Conservation (phyloP, 2,888 invertebrate species). For the Schizaphis graminum region DNA sequence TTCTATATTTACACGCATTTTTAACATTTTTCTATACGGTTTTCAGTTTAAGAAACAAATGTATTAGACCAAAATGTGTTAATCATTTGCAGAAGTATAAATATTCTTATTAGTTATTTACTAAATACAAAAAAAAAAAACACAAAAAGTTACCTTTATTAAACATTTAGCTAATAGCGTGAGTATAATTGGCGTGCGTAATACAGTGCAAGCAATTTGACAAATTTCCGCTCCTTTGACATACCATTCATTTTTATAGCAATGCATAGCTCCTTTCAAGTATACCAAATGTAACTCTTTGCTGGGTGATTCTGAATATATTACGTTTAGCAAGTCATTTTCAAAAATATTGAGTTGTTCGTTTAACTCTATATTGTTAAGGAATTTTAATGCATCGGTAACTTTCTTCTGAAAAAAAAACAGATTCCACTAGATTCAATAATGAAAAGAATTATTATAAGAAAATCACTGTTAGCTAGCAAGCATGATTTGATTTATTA, state of each 20-base stretch:
- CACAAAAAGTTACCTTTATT: conserved; percentile 5
- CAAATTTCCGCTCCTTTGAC: conserved; percentile 39
- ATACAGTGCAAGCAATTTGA: conserved; percentile 25
- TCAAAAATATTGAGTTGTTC: not conserved
- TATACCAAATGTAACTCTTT: conserved; percentile 32
- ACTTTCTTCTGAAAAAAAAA: conserved; percentile 16
- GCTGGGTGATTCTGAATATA: not conserved
- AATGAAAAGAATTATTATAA: not conserved
- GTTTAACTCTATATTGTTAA: conserved; percentile 13
- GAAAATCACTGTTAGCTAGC: not conserved
- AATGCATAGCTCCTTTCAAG: conserved; percentile 11
- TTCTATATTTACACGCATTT: not conserved
- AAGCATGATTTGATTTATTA: not conserved
- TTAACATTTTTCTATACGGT: not conserved
- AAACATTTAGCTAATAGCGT: conserved; percentile 47
- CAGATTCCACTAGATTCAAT: not conserved
- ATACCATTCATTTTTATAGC: conserved; percentile 9
- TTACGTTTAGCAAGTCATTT: not conserved
- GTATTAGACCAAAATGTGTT: not conserved
- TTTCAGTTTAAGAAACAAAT: not conserved
- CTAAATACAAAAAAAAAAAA: not conserved
- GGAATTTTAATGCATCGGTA: not conserved
- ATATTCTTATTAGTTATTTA: not conserved
- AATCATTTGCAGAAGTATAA: not conserved
- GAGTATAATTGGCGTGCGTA: conserved; percentile 17